Evolutionary conservation across 2,888 invertebrate species (phyloP).

Genomic region (Ctenicera cuprea): DNA sequence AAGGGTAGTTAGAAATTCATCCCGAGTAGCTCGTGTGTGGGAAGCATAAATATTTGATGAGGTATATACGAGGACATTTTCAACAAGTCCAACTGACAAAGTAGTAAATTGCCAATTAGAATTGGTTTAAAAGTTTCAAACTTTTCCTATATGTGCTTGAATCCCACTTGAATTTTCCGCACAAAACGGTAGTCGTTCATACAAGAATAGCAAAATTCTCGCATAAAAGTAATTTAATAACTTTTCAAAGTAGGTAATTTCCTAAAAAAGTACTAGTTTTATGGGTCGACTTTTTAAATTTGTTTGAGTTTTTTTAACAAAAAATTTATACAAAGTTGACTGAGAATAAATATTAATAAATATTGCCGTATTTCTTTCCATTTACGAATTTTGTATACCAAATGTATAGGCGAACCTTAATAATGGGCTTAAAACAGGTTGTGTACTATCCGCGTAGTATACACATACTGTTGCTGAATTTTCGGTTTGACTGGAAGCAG

Average conservation of each 20-base stretch:
- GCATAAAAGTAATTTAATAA: conserved; percentile 22
- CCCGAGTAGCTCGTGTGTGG: conserved; percentile 26
- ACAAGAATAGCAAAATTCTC: conserved; percentile 7
- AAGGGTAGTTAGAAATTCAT: conserved; percentile 33
- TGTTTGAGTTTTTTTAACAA: not conserved
- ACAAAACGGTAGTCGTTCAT: conserved; percentile 2
- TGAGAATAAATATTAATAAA: too few relatives aligned
- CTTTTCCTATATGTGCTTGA: conserved; percentile 31
- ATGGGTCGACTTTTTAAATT: not conserved
- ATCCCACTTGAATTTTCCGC: conserved; percentile 27
- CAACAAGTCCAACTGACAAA: conserved; percentile 37
- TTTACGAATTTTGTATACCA: too few relatives aligned
- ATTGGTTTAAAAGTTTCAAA: conserved; percentile 34
- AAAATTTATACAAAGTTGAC: too few relatives aligned
- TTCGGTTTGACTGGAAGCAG: too few relatives aligned
- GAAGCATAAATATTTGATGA: conserved; percentile 42
- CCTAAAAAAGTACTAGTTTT: conserved; percentile 1
- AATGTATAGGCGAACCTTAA: too few relatives aligned
- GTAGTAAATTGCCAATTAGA: conserved; percentile 37
- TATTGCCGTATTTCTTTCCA: too few relatives aligned
- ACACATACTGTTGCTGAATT: too few relatives aligned
- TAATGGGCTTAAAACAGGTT: too few relatives aligned
- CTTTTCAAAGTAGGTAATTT: not conserved
- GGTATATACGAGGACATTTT: conserved; percentile 30
- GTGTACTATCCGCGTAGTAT: too few relatives aligned